These are phyloP conservation scores for Choristoneura rosaceana DNA, from an alignment of 2,888 invertebrate genomes.

Conservation along the genomic window DNA sequence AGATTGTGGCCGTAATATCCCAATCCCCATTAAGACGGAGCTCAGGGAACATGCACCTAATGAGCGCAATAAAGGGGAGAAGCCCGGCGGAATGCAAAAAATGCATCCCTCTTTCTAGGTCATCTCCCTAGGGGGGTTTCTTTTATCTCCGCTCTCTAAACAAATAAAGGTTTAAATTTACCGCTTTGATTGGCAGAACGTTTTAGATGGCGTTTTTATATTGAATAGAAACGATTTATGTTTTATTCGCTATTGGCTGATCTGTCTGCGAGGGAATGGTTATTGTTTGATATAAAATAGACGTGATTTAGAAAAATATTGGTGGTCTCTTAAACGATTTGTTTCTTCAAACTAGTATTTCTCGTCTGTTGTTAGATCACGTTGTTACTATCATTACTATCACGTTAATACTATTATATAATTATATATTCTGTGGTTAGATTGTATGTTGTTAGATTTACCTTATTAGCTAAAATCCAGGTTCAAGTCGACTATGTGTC, in stretches of 20 bases:
- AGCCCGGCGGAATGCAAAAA: constrained; percentile 61
- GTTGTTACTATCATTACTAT: no score
- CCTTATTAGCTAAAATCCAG: no score
- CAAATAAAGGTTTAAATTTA: constrained; percentile 57
- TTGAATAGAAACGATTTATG: not conserved
- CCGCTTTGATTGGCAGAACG: constrained; percentile 47
- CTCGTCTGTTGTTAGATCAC: no score
- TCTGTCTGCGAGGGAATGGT: no score
- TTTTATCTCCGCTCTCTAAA: constrained; percentile 59
- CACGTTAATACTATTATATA: no score
- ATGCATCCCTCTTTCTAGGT: constrained; percentile 64
- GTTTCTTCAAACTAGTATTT: no score
- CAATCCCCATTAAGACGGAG: not conserved
- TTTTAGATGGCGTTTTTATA: not conserved
- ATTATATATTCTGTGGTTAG: no score
- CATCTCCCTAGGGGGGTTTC: constrained; percentile 51
- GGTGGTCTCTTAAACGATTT: no score
- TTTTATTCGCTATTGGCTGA: not conserved
- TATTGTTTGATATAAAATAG: no score
- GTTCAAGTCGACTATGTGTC: no score
- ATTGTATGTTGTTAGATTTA: no score
- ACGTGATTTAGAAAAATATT: no score
- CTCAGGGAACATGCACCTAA: constrained; percentile 50
- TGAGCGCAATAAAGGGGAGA: constrained; percentile 64
- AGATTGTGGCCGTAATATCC: not conserved